Evolutionary conservation across 2,888 invertebrate genomes (phyloP).

Genomic region (Anticlea derivata): DNA sequence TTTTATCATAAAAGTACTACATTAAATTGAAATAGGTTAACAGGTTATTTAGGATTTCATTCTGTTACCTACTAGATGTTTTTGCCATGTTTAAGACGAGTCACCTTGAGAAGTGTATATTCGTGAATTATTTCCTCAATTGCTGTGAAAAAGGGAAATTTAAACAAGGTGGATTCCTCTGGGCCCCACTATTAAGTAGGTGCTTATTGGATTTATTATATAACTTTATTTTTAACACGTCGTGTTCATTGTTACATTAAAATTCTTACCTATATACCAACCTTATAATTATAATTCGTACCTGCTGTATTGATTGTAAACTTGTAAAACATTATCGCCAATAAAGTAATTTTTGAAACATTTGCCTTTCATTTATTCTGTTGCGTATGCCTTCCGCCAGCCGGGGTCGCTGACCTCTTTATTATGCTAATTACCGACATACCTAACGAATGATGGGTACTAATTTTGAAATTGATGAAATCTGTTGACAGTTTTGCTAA

Average conservation of each 20-base stretch:
- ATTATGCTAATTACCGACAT: constrained; percentile 17
- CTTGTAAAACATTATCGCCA: constrained; percentile 10
- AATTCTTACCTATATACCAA: too few species aligned
- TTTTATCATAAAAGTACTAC: constrained; percentile 12
- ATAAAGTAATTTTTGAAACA: constrained; percentile 29
- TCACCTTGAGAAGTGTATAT: too few species aligned
- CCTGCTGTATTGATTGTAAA: background rate
- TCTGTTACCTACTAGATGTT: background rate
- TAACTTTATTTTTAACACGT: too few species aligned
- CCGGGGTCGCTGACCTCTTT: constrained; percentile 24
- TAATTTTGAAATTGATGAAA: too few species aligned
- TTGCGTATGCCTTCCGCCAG: constrained; percentile 13
- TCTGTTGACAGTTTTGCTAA: background rate
- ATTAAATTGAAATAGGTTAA: constrained; percentile 12
- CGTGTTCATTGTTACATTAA: too few species aligned
- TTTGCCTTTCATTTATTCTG: constrained; percentile 29
- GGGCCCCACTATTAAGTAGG: too few species aligned
- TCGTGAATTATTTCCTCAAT: too few species aligned
- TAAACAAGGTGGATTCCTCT: too few species aligned
- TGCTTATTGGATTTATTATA: too few species aligned
- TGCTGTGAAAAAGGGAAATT: too few species aligned
- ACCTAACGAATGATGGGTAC: too few species aligned
- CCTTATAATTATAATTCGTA: background rate
- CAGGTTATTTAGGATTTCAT: constrained; percentile 3
- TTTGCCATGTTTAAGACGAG: too few species aligned